Evolutionary conservation across 2,888 invertebrate species (phyloP).

Genomic region (Coelopa pilipes): DNA sequence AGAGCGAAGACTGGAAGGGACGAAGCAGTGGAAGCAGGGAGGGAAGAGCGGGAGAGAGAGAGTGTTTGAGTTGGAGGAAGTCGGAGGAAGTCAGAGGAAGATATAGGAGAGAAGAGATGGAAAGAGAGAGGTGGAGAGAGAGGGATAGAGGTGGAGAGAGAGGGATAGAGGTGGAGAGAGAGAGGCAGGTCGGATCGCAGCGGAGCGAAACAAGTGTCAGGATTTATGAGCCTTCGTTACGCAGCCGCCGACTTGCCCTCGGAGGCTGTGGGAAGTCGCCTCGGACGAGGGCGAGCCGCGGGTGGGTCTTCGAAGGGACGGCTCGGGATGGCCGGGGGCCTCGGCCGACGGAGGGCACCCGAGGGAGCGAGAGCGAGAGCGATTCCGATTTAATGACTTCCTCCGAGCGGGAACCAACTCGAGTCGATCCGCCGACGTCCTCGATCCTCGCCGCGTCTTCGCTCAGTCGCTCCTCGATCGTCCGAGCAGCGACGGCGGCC

Average conservation of each 20-base stretch:
- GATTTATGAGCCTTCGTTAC: conserved; percentile 52
- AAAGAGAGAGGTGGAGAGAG: neutral
- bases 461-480: conserved; percentile 1
- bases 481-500: neutral
- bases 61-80: neutral
- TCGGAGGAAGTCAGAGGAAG: conserved; percentile 1
- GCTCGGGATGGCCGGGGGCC: conserved; percentile 42
- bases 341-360: no score
- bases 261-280: conserved; percentile 3
- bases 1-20: neutral
- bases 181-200: conserved; percentile 8
- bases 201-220: conserved; percentile 54
- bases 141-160: conserved; percentile 14
- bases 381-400: conserved; percentile 3
- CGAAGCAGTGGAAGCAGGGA: neutral
- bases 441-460: no score
- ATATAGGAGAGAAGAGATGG: neutral
- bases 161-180: neutral
- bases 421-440: neutral
- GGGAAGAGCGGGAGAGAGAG: neutral
- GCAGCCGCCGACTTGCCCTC: conserved; percentile 41
- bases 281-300: conserved; percentile 18
- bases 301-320: conserved; percentile 46
- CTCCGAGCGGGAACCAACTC: neutral
- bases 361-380: no score